phyloP scores from a whole-genome alignment of 1,140 invertebrate species.

The Hyphantria cunea region DNA sequence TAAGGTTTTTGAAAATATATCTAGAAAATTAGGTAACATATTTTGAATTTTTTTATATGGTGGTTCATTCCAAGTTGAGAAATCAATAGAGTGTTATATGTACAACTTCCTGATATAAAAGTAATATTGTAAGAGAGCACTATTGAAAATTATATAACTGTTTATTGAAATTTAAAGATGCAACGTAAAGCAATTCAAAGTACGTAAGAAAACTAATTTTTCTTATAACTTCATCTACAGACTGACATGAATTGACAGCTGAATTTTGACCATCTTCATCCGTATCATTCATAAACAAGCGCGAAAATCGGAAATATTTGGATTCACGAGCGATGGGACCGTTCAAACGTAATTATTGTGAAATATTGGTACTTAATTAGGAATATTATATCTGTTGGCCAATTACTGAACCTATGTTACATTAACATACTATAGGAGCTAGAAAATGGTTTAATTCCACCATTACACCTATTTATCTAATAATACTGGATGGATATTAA shows the following conservation, averaged over 20 bases:
- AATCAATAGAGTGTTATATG: neutral
- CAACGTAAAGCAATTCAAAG: too few relatives aligned
- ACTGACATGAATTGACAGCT: too few relatives aligned
- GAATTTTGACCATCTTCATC: too few relatives aligned
- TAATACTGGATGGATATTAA: constrained; percentile 80
- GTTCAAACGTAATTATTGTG: constrained; percentile 17
- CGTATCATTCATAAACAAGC: too few relatives aligned
- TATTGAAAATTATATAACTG: neutral
- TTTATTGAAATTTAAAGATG: too few relatives aligned
- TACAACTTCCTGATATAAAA: neutral
- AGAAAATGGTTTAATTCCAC: constrained; percentile 56
- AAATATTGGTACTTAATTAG: constrained; percentile 45
- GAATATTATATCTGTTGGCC: constrained; percentile 47
- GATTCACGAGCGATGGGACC: constrained; percentile 36
- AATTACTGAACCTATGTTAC: constrained; percentile 65
- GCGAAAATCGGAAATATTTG: neutral
- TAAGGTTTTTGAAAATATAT: neutral
- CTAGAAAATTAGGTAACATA: neutral
- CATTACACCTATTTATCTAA: constrained; percentile 75
- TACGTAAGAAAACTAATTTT: too few relatives aligned
- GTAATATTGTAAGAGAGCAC: neutral
- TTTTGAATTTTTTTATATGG: neutral
- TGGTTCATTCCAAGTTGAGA: too few relatives aligned
- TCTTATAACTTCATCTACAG: too few relatives aligned
- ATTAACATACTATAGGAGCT: constrained; percentile 65